A percentile compares a stretch with the other conserved stretches of the same genome.
Evolutionary conservation across 2,888 invertebrate genomes (phyloP).

Genomic region (Agapostemon virescens): DNA sequence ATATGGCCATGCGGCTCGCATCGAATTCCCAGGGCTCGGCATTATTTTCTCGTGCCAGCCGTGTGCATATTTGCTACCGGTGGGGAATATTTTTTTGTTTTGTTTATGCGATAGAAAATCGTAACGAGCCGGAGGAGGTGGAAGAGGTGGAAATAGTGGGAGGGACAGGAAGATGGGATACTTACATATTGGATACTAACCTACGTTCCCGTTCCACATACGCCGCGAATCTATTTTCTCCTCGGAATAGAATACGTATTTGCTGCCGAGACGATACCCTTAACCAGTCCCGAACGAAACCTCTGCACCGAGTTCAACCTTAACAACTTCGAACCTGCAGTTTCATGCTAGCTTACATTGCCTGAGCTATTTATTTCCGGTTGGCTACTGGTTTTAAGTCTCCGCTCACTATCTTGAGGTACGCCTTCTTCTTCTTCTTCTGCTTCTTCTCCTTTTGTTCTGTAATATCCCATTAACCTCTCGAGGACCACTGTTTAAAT

Average conservation of each 20-base stretch:
- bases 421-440: background rate
- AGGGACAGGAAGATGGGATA: constrained; percentile 4
- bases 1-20: constrained; percentile 57
- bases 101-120: constrained; percentile 52
- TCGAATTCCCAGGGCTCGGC: constrained; percentile 60
- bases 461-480: background rate
- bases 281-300: background rate
- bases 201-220: constrained; percentile 45
- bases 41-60: constrained; percentile 59
- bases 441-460: background rate
- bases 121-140: constrained; percentile 40
- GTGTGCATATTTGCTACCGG: constrained; percentile 54
- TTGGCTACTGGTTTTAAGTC: background rate
- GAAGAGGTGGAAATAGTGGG: no score
- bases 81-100: constrained; percentile 56
- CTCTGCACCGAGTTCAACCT: background rate
- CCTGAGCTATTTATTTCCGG: background rate
- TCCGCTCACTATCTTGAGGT: background rate
- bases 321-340: constrained; percentile 7
- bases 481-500: no score
- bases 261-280: constrained; percentile 8
- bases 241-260: constrained; percentile 23
- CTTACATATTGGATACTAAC: constrained; percentile 47
- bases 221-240: constrained; percentile 42
- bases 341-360: background rate